Evolutionary conservation across 1,140 invertebrate genomes (phyloP).

Genomic region (Drosophila jambulina): DNA sequence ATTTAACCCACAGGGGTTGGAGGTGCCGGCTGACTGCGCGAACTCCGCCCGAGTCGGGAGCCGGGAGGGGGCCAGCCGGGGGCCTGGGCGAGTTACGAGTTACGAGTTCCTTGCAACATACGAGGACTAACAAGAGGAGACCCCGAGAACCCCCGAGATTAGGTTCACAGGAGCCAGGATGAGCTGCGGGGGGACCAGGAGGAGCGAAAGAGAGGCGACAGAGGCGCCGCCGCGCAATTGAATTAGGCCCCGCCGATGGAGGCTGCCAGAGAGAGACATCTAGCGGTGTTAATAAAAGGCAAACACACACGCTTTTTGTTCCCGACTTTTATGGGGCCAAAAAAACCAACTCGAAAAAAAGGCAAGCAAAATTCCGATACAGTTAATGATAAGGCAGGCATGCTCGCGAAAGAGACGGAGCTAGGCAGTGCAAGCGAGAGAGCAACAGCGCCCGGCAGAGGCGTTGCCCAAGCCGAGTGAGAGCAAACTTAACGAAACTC

Average conservation of each 20-base stretch:
- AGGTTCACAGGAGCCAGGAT: constrained; percentile 75
- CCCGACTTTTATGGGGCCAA: constrained; percentile 31
- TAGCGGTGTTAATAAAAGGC: constrained; percentile 82
- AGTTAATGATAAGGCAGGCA: constrained; percentile 78
- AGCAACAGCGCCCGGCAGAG: not conserved
- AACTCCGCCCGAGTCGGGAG: constrained; percentile 66
- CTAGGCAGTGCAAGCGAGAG: constrained; percentile 10
- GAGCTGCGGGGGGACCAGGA: constrained; percentile 10
- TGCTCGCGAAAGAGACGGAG: constrained; percentile 21
- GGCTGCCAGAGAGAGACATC: constrained; percentile 77
- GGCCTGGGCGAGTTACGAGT: constrained; percentile 8
- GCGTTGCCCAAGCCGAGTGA: constrained; percentile 17
- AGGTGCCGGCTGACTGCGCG: constrained; percentile 82
- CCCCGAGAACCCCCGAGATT: constrained; percentile 73
- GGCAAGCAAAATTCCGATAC: constrained; percentile 71
- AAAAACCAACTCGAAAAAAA: constrained; percentile 18
- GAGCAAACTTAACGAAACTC: constrained; percentile 53
- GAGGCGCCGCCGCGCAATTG: constrained; percentile 58
- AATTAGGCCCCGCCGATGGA: constrained; percentile 66
- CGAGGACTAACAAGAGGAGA: constrained; percentile 77
- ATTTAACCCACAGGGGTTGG: constrained; percentile 85
- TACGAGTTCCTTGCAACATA: constrained; percentile 57
- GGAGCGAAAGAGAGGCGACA: constrained; percentile 42
- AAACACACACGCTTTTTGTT: constrained; percentile 59
- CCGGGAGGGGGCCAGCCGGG: constrained; percentile 1